These are phyloP conservation scores for Scomber scombrus DNA, from an alignment of 2,113 vertebrate species.

Conservation along the genomic window DNA sequence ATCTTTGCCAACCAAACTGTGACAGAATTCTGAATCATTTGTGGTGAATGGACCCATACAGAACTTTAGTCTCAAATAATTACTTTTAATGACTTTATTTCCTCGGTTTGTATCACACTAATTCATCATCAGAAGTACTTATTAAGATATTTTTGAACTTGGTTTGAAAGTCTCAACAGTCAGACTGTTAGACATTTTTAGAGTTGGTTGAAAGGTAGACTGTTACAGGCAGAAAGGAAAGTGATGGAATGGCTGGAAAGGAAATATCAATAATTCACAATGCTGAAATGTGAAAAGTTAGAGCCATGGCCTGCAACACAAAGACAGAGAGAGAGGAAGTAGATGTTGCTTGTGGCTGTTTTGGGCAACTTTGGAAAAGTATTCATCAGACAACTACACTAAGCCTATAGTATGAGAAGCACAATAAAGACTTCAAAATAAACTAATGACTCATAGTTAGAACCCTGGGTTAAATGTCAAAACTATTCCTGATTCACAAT, in stretches of 20 bases:
- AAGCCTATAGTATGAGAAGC: conserved; percentile 6
- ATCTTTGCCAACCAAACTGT: background rate
- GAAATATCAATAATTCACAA: conserved; percentile 77
- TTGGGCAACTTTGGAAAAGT: conserved; percentile 57
- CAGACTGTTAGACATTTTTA: conserved; percentile 15
- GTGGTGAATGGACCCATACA: background rate
- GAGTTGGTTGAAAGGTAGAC: conserved; percentile 47
- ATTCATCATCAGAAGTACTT: background rate
- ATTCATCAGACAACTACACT: conserved; percentile 56
- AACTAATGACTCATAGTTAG: conserved; percentile 4
- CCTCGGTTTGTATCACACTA: conserved; percentile 5
- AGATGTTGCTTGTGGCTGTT: conserved; percentile 65
- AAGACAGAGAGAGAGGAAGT: conserved; percentile 36
- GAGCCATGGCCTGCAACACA: conserved; percentile 41
- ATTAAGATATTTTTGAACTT: conserved; percentile 6
- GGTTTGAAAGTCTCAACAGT: conserved; percentile 24
- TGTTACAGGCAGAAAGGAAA: conserved; percentile 58
- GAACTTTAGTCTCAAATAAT: background rate
- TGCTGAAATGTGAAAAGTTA: conserved; percentile 70
- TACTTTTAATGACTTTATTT: background rate
- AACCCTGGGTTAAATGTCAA: conserved; percentile 26
- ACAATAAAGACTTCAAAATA: conserved; percentile 11
- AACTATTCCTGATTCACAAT: background rate
- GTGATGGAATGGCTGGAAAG: conserved; percentile 62
- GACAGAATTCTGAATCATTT: background rate